Evolutionary conservation across 2,888 invertebrate species (phyloP).

Genomic region (Argyresthia goedartella): DNA sequence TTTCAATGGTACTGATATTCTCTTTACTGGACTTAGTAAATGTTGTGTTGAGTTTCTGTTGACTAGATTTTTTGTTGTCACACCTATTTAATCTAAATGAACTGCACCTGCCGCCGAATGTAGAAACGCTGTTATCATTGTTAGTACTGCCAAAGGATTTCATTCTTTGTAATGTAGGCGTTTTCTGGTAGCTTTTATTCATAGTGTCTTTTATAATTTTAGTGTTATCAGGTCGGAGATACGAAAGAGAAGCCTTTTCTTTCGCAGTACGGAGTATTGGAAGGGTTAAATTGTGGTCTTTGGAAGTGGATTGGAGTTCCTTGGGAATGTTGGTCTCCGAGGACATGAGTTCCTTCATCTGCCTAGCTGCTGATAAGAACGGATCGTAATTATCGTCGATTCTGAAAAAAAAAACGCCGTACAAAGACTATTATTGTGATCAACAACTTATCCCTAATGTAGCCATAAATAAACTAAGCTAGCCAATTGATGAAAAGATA

Average conservation of each 20-base stretch:
- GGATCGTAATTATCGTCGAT: conserved; percentile 78
- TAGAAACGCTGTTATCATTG: conserved; percentile 34
- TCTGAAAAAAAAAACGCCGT: conserved; percentile 33
- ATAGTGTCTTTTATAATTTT: conserved; percentile 64
- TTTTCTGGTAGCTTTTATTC: conserved; percentile 66
- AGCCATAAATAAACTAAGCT: no score
- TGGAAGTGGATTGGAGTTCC: conserved; percentile 45
- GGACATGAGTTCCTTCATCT: conserved; percentile 84
- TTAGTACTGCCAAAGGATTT: conserved; percentile 60
- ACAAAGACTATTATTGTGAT: conserved; percentile 4
- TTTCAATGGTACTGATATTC: conserved; percentile 50
- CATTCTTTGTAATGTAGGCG: conserved; percentile 61
- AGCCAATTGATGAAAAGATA: no score
- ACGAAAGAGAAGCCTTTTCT: conserved; percentile 41
- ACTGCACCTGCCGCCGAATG: conserved; percentile 54
- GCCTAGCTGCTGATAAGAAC: conserved; percentile 83
- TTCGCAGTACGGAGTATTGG: conserved; percentile 48
- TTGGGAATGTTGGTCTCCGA: conserved; percentile 71
- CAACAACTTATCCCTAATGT: no score
- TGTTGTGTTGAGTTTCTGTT: conserved; percentile 55
- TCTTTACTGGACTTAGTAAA: conserved; percentile 64
- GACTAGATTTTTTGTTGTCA: conserved; percentile 49
- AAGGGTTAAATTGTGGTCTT: conserved; percentile 56
- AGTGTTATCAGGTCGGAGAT: conserved; percentile 41
- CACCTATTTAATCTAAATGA: conserved; percentile 58